Base-by-base conservation (phyloP, 2,888 invertebrate species). In the Herminia tarsipennalis region DNA sequence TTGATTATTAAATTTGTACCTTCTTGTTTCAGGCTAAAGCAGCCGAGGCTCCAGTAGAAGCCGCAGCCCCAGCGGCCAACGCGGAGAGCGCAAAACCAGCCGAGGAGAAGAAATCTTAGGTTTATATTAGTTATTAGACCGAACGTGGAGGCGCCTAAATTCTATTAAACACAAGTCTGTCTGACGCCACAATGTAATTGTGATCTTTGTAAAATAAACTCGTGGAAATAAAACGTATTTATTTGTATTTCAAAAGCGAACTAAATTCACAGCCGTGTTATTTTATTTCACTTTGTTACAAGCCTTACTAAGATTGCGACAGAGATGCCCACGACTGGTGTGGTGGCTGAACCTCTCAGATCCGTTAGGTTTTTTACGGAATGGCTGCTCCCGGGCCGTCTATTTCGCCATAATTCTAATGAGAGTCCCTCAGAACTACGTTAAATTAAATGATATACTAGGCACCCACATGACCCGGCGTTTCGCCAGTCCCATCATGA, bases 51-150 rank as follows among this genome's bases (percentile, higher is more conserved):
- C 45, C 41, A 0, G 42, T 36, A 6, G 28, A 57, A 0, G 56
- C 49, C 0, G 34, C 45, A 2, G 33, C 33, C 3, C 34, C 45
- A 1, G 35, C 54, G 6, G 33, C 45, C 1, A 51, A 43, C 0
- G 14, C 53, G 1, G 55, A 53, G 3, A 39, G 41, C 1, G 66
- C 56, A 0, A 48, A 59, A 5, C 44, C 60, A 2, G 62, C 43
- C 0, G 73, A 71, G 42, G 74, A 74, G 20, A 78, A 78, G 62
- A 76, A 65, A 30, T 18, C 56, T 36, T 65, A 65, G n/a, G 35
- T 35, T 51, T 38, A 66, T 38, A 57, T 56, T 53, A 40, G 37
- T 30, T 33, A 25, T 8, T 36, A 16, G 27, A 36, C 36, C 34
- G 48, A 45, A 41, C 46, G 42, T 32, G 37, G 17, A 34, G 38